A percentile compares a stretch with the other conserved stretches of the same genome.
Evolutionary conservation across 2,113 vertebrate genomes (phyloP).

Genomic region (Ammodramus savannarum): DNA sequence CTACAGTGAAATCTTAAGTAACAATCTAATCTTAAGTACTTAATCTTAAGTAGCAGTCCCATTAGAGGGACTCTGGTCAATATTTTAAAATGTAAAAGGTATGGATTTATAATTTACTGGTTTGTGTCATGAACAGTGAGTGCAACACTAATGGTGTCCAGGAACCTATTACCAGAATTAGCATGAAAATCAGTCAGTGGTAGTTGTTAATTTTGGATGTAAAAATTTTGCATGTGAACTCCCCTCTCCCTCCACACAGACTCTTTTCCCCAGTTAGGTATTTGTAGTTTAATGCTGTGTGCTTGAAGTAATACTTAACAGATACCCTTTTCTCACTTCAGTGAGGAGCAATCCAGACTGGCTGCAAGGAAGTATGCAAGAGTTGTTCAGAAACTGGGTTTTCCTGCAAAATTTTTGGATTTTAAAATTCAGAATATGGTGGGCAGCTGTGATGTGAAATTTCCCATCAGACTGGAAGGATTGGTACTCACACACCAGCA

Average conservation of each 20-base stretch:
- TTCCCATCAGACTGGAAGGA: slow-evolving; percentile 94
- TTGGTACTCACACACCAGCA: slow-evolving; percentile 97
- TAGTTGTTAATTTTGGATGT: neutral
- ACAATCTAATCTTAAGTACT: neutral
- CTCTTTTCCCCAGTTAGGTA: neutral
- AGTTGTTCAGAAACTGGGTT: slow-evolving; percentile 97
- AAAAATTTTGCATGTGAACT: neutral
- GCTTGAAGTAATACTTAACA: neutral
- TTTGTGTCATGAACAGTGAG: neutral
- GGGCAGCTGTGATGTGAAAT: slow-evolving; percentile 98
- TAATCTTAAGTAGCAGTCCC: neutral
- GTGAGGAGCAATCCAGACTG: slow-evolving; percentile 94
- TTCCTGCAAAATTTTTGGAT: slow-evolving; percentile 97
- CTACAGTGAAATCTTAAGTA: neutral
- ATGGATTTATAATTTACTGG: neutral
- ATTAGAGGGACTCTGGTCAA: neutral
- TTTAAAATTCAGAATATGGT: slow-evolving; percentile 99
- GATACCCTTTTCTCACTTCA: slow-evolving; percentile 47
- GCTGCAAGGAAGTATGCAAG: slow-evolving; percentile 96
- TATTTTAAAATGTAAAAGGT: neutral
- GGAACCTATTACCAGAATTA: neutral
- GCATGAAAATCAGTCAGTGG: neutral
- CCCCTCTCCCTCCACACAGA: neutral
- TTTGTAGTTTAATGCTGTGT: neutral
- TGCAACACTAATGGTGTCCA: neutral